Evolutionary conservation across 2,888 invertebrate species (phyloP), one percentile per base, ranked within the genome.

Genomic region (Sepioteuthis lessoniana): DNA sequence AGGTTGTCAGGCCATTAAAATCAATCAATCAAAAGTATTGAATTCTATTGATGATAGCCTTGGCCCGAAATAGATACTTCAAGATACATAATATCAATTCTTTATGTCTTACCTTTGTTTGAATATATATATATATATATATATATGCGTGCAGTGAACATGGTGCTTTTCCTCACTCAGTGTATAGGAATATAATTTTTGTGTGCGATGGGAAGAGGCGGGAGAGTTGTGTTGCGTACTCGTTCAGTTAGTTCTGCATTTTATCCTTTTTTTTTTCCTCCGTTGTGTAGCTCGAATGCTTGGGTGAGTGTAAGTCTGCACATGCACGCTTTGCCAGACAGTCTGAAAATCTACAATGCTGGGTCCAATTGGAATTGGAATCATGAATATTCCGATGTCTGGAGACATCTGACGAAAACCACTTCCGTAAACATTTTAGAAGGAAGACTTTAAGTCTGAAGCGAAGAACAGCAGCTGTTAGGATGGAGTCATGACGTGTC

Each of bases 341-440:
- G 76, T n/a, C n/a, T 76, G 35, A 76, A 35, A 4, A 16, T 76
- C 76, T 35, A 76, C 13, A 16, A 76, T n/a, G n/a, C 76, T 35
- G 76, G 76, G n/a, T n/a, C 76, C 76, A 76, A 76, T n/a, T 76
- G 76, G 76, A n/a, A 35, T 76, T 76, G 76, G 19, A 76, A 76
- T n/a, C 76, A 76, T 76, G 76, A 76, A 76, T 76, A 76, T 76
- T 76, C 76, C 76, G 76, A 76, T 76, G 76, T 76, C 76, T 76
- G 76, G 76, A 76, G 76, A 76, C 76, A 76, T 76, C 76, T 76
- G 76, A 76, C 76, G 76, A 76, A 76, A 13, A 76, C n/a, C 76
- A 76, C n/a, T 76, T 76, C 76, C 76, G 76, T 76, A 76, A 76
- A 76, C 76, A 76, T n/a, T 76, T 76, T 76, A 76, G n/a, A 35